phyloP scores from a whole-genome alignment of 2,797 vertebrate species.

The Sylvia borin region DNA sequence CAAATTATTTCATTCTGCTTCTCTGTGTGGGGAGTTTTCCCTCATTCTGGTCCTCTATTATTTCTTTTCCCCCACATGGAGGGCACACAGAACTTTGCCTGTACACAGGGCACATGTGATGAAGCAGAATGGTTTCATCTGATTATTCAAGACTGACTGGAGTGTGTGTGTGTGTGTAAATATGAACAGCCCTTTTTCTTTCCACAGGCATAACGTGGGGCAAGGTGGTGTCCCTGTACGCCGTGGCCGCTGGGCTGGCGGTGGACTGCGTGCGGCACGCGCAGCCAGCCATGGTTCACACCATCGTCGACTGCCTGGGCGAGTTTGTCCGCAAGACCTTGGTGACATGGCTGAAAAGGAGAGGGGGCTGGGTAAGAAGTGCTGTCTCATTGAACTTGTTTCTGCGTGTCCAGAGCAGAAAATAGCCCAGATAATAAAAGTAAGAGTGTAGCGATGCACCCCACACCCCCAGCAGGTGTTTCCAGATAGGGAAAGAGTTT shows the following conservation, averaged over 20 bases:
- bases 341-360: constrained; percentile 87
- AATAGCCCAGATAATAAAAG: not conserved
- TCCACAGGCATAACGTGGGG: constrained; percentile 93
- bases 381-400: not conserved
- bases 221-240: constrained; percentile 95
- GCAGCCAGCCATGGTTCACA: constrained; percentile 91
- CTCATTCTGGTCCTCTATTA: fast-evolving
- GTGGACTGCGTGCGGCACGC: constrained; percentile 94
- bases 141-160: not conserved
- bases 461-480: no score
- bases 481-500: no score
- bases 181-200: not conserved
- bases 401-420: not conserved
- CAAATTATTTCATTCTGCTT: not conserved
- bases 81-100: not conserved
- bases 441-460: no score
- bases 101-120: fast-evolving
- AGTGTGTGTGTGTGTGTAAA: not conserved
- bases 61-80: not conserved
- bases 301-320: constrained; percentile 95
- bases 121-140: not conserved
- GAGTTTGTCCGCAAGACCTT: constrained; percentile 94
- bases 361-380: constrained; percentile 94
- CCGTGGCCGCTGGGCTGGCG: constrained; percentile 90
- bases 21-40: not conserved